Conservation (phyloP, 1,140 invertebrate genomes). For the Onthophagus taurus region DNA sequence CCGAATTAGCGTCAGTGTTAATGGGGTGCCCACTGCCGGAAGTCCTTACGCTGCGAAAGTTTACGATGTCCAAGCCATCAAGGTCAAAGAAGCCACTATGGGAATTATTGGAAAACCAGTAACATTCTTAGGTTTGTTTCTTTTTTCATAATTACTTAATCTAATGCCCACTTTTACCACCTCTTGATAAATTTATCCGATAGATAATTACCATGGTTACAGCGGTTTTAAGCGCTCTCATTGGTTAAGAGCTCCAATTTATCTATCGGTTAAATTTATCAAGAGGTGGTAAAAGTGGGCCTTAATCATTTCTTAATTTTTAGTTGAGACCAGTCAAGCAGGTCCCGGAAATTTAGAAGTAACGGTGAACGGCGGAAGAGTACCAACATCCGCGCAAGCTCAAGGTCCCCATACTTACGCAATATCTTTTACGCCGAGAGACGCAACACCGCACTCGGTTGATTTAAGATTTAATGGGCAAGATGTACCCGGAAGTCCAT, state of each 20-base stretch:
- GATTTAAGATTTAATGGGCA: conserved; percentile 93
- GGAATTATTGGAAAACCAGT: conserved; percentile 89
- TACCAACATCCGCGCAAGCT: conserved; percentile 89
- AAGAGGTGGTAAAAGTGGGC: too few species aligned
- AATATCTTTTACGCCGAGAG: conserved; percentile 91
- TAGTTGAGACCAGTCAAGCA: conserved; percentile 94
- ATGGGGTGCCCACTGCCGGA: conserved; percentile 66
- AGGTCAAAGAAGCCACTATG: conserved; percentile 82
- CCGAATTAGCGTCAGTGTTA: conserved; percentile 73
- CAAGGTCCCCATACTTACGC: conserved; percentile 93
- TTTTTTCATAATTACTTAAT: conserved; percentile 5
- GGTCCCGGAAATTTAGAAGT: conserved; percentile 95
- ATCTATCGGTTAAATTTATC: too few species aligned
- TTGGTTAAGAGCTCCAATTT: too few species aligned
- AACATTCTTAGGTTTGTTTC: conserved; percentile 77
- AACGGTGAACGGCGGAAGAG: conserved; percentile 90
- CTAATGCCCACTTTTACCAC: too few species aligned
- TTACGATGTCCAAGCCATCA: conserved; percentile 89
- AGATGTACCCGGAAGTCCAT: conserved; percentile 76
- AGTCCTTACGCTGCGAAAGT: conserved; percentile 91
- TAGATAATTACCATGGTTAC: too few species aligned
- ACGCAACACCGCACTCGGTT: conserved; percentile 81
- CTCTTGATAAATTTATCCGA: too few species aligned
- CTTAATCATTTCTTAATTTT: conserved; percentile 10
- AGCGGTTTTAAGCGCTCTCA: too few species aligned